phyloP scores from a whole-genome alignment of 2,113 vertebrate species.

The Forbesichthys agassizii region DNA sequence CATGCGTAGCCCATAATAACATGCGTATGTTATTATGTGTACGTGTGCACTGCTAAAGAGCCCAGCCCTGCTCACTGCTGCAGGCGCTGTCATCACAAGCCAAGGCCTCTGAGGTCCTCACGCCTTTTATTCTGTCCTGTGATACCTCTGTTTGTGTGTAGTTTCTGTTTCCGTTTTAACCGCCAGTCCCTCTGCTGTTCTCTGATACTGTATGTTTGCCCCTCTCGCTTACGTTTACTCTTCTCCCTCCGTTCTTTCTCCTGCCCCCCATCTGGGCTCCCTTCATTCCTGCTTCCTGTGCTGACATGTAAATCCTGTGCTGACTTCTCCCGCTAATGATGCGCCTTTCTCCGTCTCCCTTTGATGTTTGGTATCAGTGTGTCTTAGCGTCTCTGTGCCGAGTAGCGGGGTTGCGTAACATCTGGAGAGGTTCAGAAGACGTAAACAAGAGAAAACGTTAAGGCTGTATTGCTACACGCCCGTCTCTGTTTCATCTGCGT shows the following conservation, averaged over 20 bases:
- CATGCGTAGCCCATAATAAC: no score
- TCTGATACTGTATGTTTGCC: neutral
- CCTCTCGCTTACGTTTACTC: constrained; percentile 1
- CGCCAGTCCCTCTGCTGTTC: constrained; percentile 27
- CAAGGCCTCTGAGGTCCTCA: neutral
- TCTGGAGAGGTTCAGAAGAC: constrained; percentile 39
- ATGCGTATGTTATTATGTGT: neutral
- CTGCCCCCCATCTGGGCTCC: constrained; percentile 9
- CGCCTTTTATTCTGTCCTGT: constrained; percentile 8
- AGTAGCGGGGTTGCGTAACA: no score
- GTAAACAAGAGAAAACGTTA: constrained; percentile 12
- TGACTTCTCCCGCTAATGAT: constrained; percentile 69
- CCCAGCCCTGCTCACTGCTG: neutral
- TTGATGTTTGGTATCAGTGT: constrained; percentile 60
- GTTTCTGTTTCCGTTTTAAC: constrained; percentile 43
- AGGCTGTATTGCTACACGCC: constrained; percentile 51
- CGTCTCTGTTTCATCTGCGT: constrained; percentile 48
- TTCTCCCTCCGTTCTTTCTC: constrained; percentile 10
- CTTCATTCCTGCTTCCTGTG: constrained; percentile 41
- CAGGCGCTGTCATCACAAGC: no score
- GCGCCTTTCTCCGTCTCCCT: constrained; percentile 55
- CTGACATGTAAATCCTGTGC: constrained; percentile 62
- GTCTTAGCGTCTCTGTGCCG: neutral
- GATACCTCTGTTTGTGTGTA: constrained; percentile 4
- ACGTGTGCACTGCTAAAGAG: constrained; percentile 10